Evolutionary conservation across 2,113 vertebrate species (phyloP).

Genomic region (Chunga burmeisteri): DNA sequence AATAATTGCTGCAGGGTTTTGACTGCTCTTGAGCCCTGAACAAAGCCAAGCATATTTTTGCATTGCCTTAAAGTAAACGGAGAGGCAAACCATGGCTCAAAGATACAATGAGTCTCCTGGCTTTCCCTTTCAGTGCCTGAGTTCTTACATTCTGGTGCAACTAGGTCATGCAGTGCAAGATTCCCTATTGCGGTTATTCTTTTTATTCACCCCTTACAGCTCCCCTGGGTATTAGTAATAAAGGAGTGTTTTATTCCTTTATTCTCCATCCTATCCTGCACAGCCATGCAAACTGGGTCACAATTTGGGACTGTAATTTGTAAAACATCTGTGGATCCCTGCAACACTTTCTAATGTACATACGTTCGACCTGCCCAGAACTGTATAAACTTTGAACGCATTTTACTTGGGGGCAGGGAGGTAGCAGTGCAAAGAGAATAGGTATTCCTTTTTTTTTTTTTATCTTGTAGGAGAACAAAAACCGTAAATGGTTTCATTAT

Average conservation of each 20-base stretch:
- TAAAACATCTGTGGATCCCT: neutral
- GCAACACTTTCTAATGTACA: neutral
- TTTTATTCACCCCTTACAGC: neutral
- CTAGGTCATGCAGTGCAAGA: slow-evolving; percentile 46
- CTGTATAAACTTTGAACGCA: neutral
- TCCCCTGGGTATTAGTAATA: slow-evolving; percentile 24
- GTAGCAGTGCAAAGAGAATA: neutral
- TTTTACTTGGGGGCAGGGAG: neutral
- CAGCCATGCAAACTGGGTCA: slow-evolving; percentile 39
- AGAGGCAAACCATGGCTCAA: slow-evolving; percentile 8
- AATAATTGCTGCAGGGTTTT: neutral
- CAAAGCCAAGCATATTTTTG: slow-evolving; percentile 6
- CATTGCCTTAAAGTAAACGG: neutral
- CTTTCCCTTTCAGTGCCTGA: slow-evolving; percentile 7
- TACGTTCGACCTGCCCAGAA: neutral
- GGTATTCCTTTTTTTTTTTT: neutral
- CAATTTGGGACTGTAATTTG: slow-evolving; percentile 13
- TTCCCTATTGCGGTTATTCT: slow-evolving; percentile 8
- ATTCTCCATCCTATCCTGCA: slow-evolving; percentile 11
- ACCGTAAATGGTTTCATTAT: neutral
- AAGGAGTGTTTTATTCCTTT: slow-evolving; percentile 36
- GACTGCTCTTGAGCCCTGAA: neutral
- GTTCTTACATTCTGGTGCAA: slow-evolving; percentile 9
- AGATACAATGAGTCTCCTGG: neutral
- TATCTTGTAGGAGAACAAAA: neutral